Evolutionary conservation across 2,797 vertebrate species (phyloP), one percentile per base, ranked within the genome.

Genomic region (Vultur gryphus): DNA sequence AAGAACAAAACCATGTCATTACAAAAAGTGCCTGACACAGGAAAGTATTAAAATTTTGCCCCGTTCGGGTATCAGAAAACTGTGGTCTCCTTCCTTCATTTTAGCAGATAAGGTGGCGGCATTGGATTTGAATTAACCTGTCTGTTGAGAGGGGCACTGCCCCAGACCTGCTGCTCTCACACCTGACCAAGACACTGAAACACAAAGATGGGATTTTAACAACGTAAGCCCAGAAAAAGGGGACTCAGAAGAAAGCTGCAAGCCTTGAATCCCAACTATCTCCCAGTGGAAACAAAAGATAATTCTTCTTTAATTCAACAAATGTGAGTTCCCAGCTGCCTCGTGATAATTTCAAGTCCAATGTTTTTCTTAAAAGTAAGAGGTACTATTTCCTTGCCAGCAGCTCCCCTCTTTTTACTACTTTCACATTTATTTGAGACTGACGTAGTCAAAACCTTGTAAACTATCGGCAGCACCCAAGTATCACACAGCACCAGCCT

Each of bases 101-200:
- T 75, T 28, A 55, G 54, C 54, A 88, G 46, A 9, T 23, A 84
- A 75, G 17, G 23, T n/a, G 23, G 35, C 49, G 20, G 35, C 49
- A 84, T 0, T 58, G 37, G 46, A 48, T 51, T 80, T 62, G 59
- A 90, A 76, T 72, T 83, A 81, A 55, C 25, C 31, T 55, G 37
- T 11, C 70, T 66, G 10, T 41, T 64, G 70, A 67, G 64, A 69
- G 52, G 71, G 37, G 90, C 62, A 77, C 51, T 93, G 87, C 51
- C 93, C 81, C 87, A 94, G 64, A 92, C 87, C 84, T 69, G 55
- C 90, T 95, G 92, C 79, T 94, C 92, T 90, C 77, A 77, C 70
- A 82, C 31, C 82, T 91, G 92, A 92, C 58, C 91, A 59, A 89
- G 87, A 93, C 61, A 66, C 33, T 64, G 72, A 86, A 88, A 83